Evolutionary conservation across 2,113 vertebrate genomes (phyloP).

Genomic region (Notothenia coriiceps): DNA sequence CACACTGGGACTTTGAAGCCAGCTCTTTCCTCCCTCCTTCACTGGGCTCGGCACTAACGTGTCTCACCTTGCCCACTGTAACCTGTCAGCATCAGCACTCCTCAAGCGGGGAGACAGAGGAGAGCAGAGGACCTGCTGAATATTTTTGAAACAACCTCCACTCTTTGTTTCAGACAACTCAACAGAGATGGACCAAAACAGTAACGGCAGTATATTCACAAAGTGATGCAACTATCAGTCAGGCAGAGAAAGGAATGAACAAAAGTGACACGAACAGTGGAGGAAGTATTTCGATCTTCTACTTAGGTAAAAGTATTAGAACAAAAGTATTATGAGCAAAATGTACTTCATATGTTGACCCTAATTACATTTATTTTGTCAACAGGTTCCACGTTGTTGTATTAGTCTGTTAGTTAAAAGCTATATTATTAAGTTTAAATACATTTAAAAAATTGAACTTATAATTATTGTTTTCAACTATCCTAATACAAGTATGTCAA

Average conservation of each 20-base stretch:
- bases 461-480: too few relatives aligned
- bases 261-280: too few relatives aligned
- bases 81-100: slow-evolving; percentile 76
- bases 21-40: slow-evolving; percentile 44
- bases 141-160: slow-evolving; percentile 57
- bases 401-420: too few relatives aligned
- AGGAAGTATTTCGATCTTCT: too few relatives aligned
- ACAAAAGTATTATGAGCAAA: too few relatives aligned
- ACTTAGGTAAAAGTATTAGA: too few relatives aligned
- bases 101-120: slow-evolving; percentile 55
- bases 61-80: slow-evolving; percentile 81
- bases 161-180: slow-evolving; percentile 47
- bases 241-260: slow-evolving; percentile 35
- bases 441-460: too few relatives aligned
- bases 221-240: slow-evolving; percentile 71
- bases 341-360: too few relatives aligned
- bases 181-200: slow-evolving; percentile 61
- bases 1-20: slow-evolving; percentile 76
- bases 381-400: too few relatives aligned
- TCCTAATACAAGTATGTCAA: too few relatives aligned
- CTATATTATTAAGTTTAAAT: too few relatives aligned
- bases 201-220: slow-evolving; percentile 48
- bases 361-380: too few relatives aligned
- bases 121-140: slow-evolving; percentile 61
- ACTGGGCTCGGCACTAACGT: slow-evolving; percentile 58